phyloP scores from a whole-genome alignment of 2,113 vertebrate species.

The Hemichromis elongatus region DNA sequence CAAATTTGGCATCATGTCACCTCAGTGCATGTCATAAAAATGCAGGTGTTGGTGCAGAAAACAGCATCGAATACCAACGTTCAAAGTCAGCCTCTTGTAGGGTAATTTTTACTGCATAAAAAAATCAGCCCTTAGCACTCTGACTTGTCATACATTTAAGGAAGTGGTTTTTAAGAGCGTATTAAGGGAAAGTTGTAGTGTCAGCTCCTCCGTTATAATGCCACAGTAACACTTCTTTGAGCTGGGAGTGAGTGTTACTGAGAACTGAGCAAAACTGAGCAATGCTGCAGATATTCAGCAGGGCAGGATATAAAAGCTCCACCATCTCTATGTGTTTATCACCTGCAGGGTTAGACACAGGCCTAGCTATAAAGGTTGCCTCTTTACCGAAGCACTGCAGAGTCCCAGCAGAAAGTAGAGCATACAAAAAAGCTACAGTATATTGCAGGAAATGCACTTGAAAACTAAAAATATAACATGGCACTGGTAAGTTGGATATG shows the following conservation, averaged over 20 bases:
- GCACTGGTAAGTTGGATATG: not conserved
- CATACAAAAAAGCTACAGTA: not conserved
- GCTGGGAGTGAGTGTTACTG: not conserved
- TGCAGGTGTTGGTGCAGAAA: not conserved
- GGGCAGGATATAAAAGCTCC: not conserved
- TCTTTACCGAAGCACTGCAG: constrained; percentile 6
- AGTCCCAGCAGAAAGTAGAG: not conserved
- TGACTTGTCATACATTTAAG: constrained; percentile 18
- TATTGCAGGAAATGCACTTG: not conserved
- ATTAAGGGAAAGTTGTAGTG: constrained; percentile 27
- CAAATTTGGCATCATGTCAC: not conserved
- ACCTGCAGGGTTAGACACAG: constrained; percentile 5
- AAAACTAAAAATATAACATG: not conserved
- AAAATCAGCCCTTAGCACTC: not conserved
- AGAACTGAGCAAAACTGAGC: not conserved
- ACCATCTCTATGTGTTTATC: not conserved
- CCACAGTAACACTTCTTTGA: constrained; percentile 18
- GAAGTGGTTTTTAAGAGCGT: constrained; percentile 20
- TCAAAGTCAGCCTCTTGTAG: not conserved
- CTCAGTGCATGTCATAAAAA: not conserved
- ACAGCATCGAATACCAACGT: not conserved
- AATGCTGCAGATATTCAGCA: constrained; percentile 26
- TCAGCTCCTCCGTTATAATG: constrained; percentile 28
- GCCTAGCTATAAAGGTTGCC: not conserved
- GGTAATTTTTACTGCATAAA: constrained; percentile 16